Evolutionary conservation across 2,113 vertebrate species (phyloP).

Genomic region (Oreotrochilus melanogaster): DNA sequence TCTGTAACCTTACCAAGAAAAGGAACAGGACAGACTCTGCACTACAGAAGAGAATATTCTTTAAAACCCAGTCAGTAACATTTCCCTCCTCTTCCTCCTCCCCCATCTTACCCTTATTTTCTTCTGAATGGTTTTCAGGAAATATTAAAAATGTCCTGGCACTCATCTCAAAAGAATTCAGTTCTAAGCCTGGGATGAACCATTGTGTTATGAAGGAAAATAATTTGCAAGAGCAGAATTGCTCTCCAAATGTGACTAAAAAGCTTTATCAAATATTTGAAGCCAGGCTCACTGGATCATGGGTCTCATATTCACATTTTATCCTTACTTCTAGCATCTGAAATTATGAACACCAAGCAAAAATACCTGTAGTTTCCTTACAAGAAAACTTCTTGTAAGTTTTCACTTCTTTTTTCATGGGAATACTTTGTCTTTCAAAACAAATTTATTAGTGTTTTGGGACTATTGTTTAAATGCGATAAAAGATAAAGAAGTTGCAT

Average conservation of each 20-base stretch:
- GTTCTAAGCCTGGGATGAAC: constrained; percentile 12
- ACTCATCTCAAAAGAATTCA: constrained; percentile 5
- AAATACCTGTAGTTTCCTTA: background rate
- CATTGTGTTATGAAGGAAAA: constrained; percentile 28
- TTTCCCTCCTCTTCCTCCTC: background rate
- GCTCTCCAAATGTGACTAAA: background rate
- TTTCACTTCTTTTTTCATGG: background rate
- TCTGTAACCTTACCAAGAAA: background rate
- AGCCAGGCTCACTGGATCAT: background rate
- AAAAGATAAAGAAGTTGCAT: background rate
- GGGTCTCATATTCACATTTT: background rate
- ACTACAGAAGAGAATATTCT: constrained; percentile 17
- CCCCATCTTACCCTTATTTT: background rate
- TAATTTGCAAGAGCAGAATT: constrained; percentile 38
- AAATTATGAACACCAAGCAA: background rate
- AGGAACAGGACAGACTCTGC: background rate
- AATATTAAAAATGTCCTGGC: constrained; percentile 48
- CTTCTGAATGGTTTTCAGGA: background rate
- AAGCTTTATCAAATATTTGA: background rate
- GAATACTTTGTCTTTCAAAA: background rate
- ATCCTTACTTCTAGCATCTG: background rate
- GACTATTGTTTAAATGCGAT: background rate
- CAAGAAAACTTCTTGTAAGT: background rate
- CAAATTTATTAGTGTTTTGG: background rate
- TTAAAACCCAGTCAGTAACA: background rate